Conservation (phyloP, 2,113 vertebrate genomes). For the Anser brachyrhynchus region DNA sequence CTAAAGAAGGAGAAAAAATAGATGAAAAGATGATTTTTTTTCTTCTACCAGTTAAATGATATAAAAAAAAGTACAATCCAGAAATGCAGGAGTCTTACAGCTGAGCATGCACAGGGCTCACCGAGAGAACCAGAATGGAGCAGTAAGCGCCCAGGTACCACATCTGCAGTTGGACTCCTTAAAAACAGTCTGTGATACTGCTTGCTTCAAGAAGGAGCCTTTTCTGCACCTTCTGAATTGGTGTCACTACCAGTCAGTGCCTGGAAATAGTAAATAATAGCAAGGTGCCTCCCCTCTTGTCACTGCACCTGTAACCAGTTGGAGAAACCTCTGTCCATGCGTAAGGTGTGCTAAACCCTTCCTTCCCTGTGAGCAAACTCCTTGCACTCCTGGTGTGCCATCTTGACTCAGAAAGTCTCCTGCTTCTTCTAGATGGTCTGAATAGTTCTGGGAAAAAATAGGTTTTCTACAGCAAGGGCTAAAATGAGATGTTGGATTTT, state of each 20-base stretch:
- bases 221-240: background rate
- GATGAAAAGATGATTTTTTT: background rate
- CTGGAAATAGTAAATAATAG: background rate
- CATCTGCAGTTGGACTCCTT: rapidly evolving
- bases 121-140: background rate
- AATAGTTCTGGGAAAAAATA: background rate
- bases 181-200: rapidly evolving
- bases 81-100: background rate
- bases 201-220: background rate
- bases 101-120: background rate
- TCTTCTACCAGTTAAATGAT: background rate
- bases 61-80: background rate
- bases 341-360: background rate
- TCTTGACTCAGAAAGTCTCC: background rate
- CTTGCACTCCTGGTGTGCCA: background rate
- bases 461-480: background rate
- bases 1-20: background rate
- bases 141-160: no score
- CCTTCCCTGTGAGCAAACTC: background rate
- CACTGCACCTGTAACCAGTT: background rate
- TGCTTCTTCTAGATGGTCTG: background rate
- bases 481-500: background rate
- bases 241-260: no score
- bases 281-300: background rate
- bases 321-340: background rate